phyloP scores from a whole-genome alignment of 1,140 invertebrate genomes.

The Drosophila sproati region DNA sequence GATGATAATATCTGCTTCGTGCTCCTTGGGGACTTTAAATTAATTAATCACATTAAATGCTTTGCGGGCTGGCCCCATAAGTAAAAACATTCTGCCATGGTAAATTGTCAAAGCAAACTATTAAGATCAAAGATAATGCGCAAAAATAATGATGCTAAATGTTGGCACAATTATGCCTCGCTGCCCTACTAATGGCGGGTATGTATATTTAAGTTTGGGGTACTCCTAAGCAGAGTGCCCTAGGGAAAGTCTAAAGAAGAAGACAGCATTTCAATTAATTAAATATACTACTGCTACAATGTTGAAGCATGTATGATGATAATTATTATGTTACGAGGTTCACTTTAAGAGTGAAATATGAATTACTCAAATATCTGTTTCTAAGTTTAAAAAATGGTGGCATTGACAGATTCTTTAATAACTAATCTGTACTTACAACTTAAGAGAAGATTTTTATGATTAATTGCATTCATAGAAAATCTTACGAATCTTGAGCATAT shows the following conservation, averaged over 20 bases:
- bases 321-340: conserved; percentile 25
- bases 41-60: conserved; percentile 78
- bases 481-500: too few species aligned
- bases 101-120: conserved; percentile 71
- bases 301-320: conserved; percentile 29
- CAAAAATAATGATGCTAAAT: conserved; percentile 77
- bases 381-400: too few species aligned
- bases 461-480: too few species aligned
- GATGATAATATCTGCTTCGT: conserved; percentile 13
- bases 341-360: not conserved
- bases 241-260: not conserved
- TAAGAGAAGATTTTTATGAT: too few species aligned
- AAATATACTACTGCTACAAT: conserved; percentile 40
- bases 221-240: not conserved
- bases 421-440: too few species aligned
- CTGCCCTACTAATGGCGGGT: conserved; percentile 56
- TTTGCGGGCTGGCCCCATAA: conserved; percentile 36
- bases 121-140: conserved; percentile 76
- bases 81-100: conserved; percentile 32
- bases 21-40: conserved; percentile 58
- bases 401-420: too few species aligned
- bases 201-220: not conserved
- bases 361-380: too few species aligned
- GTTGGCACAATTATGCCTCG: conserved; percentile 69
- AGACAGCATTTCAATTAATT: conserved; percentile 59